Evolutionary conservation across 2,113 vertebrate genomes (phyloP).

Genomic region (Ancistrus triradiatus): DNA sequence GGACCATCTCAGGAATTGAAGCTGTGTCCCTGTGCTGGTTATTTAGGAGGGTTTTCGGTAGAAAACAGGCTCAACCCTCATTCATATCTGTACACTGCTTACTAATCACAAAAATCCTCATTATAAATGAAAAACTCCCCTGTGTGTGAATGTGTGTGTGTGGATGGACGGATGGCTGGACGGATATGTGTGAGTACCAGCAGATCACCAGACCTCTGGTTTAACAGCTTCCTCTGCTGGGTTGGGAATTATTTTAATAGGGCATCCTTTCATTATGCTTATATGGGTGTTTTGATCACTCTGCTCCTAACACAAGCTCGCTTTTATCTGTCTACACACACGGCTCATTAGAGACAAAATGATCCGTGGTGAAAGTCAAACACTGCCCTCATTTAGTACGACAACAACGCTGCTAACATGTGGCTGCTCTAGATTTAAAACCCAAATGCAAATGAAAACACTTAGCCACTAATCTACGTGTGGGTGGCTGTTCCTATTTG

Average conservation of each 20-base stretch:
- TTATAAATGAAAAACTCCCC: slow-evolving; percentile 59
- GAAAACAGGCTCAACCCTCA: slow-evolving; percentile 49
- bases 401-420: slow-evolving; percentile 17
- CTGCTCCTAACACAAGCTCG: neutral
- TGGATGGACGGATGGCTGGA: neutral
- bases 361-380: slow-evolving; percentile 23
- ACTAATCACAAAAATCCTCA: slow-evolving; percentile 59
- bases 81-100: slow-evolving; percentile 62
- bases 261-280: neutral
- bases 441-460: slow-evolving; percentile 24
- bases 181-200: neutral
- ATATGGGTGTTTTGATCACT: slow-evolving; percentile 15
- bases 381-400: slow-evolving; percentile 20
- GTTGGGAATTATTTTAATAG: neutral
- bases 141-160: too few species aligned
- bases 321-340: slow-evolving; percentile 32
- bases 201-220: neutral
- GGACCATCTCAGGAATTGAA: neutral
- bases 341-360: slow-evolving; percentile 24
- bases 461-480: slow-evolving; percentile 19
- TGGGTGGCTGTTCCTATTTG: slow-evolving; percentile 1
- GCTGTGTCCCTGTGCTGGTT: slow-evolving; percentile 43
- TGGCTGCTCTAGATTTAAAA: slow-evolving; percentile 12
- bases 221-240: neutral
- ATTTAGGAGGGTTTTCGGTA: slow-evolving; percentile 55